These are phyloP conservation scores for Melierax canorus DNA, from an alignment of 2,113 vertebrate genomes.

Conservation along the genomic window DNA sequence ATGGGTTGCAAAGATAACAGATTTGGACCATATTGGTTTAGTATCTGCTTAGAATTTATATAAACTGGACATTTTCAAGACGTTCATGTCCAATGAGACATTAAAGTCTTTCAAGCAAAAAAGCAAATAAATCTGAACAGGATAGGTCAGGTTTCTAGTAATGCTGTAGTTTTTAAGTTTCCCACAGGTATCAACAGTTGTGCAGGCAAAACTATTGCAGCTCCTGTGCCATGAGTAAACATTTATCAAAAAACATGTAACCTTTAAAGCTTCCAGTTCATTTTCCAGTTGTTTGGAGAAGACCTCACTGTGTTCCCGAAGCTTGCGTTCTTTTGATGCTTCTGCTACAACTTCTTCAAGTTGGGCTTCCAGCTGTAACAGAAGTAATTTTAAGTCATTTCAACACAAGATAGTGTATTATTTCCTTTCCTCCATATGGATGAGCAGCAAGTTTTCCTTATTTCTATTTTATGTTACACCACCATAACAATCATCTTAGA, in stretches of 20 bases:
- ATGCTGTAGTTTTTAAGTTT: not conserved
- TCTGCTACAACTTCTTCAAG: conserved; percentile 87
- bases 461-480: not conserved
- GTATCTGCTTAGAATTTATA: not conserved
- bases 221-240: not conserved
- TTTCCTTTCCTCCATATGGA: not conserved
- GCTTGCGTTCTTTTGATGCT: conserved; percentile 91
- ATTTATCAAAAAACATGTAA: conserved; percentile 26
- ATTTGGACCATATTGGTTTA: not conserved
- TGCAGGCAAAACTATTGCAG: not conserved
- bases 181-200: not conserved
- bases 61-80: not conserved
- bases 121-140: not conserved
- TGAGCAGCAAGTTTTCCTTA: not conserved
- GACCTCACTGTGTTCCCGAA: conserved; percentile 89
- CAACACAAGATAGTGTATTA: not conserved
- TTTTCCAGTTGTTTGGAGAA: conserved; percentile 91
- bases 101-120: not conserved
- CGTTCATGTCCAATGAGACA: not conserved
- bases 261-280: conserved; percentile 92
- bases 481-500: not conserved
- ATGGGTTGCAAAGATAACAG: not conserved
- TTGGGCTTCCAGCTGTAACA: conserved; percentile 84
- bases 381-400: not conserved
- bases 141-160: not conserved